phyloP scores from a whole-genome alignment of 2,888 invertebrate species.

The Drosophila pseudotalamancana region DNA sequence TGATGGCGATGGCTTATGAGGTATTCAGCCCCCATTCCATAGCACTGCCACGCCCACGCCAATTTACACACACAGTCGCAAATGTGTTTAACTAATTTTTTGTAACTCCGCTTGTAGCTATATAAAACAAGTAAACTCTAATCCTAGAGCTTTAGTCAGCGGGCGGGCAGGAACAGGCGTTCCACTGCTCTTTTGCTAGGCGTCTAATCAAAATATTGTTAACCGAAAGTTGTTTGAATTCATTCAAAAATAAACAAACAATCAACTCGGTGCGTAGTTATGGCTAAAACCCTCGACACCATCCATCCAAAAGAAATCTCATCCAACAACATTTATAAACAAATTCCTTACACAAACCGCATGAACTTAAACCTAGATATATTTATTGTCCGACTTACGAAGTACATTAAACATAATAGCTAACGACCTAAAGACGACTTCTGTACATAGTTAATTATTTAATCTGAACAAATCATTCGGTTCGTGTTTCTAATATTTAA shows the following conservation, averaged over 20 bases:
- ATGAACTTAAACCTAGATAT: constrained; percentile 23
- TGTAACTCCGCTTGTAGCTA: constrained; percentile 16
- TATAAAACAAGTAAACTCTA: constrained; percentile 20
- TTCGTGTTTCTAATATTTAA: constrained; percentile 17
- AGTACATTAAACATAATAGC: constrained; percentile 47
- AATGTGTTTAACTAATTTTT: constrained; percentile 48
- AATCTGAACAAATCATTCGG: constrained; percentile 9
- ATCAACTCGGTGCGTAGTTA: constrained; percentile 68
- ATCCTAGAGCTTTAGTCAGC: constrained; percentile 29
- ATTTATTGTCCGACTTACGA: constrained; percentile 52
- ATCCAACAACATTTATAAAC: constrained; percentile 2
- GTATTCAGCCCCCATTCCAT: constrained; percentile 68
- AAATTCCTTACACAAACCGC: constrained; percentile 13
- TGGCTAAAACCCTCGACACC: constrained; percentile 27
- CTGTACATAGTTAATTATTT: constrained; percentile 48
- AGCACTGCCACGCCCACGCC: constrained; percentile 20
- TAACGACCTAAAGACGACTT: constrained; percentile 65
- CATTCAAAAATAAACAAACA: constrained; percentile 27
- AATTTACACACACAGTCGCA: constrained; percentile 21
- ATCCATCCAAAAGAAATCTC: neutral
- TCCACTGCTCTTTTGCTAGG: constrained; percentile 44
- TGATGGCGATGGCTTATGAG: constrained; percentile 88
- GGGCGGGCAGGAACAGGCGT: constrained; percentile 17
- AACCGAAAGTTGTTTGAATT: constrained; percentile 50
- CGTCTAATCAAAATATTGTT: constrained; percentile 57